Evolutionary conservation across 2,113 vertebrate species (phyloP).

Genomic region (Centrocercus urophasianus): DNA sequence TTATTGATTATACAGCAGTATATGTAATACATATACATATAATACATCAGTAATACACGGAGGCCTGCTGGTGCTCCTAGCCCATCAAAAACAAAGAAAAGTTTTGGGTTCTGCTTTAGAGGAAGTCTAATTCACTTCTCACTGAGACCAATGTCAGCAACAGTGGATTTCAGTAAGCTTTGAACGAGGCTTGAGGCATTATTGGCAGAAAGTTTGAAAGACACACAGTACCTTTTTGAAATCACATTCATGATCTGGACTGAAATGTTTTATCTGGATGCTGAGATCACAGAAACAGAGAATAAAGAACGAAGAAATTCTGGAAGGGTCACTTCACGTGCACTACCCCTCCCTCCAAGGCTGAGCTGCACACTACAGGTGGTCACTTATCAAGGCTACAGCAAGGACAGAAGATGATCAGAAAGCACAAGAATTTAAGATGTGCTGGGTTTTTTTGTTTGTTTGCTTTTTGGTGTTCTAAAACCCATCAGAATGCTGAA

Average conservation of each 20-base stretch:
- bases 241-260: background rate
- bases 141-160: background rate
- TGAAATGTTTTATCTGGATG: background rate
- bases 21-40: fast-evolving
- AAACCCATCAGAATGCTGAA: background rate
- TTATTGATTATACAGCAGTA: background rate
- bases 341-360: background rate
- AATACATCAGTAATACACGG: background rate
- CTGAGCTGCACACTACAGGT: background rate
- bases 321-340: background rate
- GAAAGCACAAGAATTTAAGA: background rate
- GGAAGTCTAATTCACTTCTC: background rate
- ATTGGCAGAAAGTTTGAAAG: background rate
- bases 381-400: background rate
- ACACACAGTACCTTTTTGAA: background rate
- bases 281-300: background rate
- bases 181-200: background rate
- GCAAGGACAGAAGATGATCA: background rate
- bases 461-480: fast-evolving
- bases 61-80: background rate
- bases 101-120: background rate
- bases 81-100: background rate
- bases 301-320: background rate
- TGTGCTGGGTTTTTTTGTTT: too few species aligned
- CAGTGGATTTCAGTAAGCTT: background rate